Base-by-base conservation (phyloP, 2,888 invertebrate species). In the Zelleria hepariella region DNA sequence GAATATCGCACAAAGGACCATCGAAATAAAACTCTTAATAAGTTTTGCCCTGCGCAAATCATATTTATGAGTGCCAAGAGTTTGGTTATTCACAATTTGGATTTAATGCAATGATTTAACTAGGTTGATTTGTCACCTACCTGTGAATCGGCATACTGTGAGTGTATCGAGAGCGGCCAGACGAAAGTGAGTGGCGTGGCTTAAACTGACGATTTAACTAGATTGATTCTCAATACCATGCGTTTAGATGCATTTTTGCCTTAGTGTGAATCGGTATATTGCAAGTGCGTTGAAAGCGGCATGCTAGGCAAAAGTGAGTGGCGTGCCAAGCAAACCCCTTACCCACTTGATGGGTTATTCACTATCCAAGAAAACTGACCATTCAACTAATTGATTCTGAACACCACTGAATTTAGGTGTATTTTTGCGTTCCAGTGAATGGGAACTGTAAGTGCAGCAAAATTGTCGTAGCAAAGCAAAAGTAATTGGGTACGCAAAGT, bases 261-360 rank as follows among this genome's bases (percentile, higher is more conserved):
- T 71, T 86, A 86, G 82, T 85, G 83, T 71, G 77, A 71, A 59
- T 85, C 83, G 66, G 77, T 74, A 66, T 77, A 80, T 61, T 77
- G 77, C 60, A 78, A 73, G 68, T 78, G 78, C 58, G 79, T 68
- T 60, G 80, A 74, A 59, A 76, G 69, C 47, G 82, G 84, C 64
- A 81, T 77, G 65, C 73, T 74, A 61, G 85, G 85, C 58, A 82
- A 78, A 61, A 79, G 80, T 20, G 77, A 74, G 65, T 61, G 52
- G 21, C 79, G 75, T 20, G 75, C 77, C 63, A 86, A 69, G 65
- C 82, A 82, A 69, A 82, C 82, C n/a, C 72, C n/a, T n/a, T n/a
- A n/a, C n/a, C n/a, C n/a, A n/a, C n/a, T n/a, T n/a, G n/a, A n/a
- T n/a, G n/a, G n/a, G n/a, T n/a, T n/a, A n/a, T n/a, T n/a, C 72